phyloP scores from a whole-genome alignment of 2,113 vertebrate species.

The Nyctereutes procyonoides region DNA sequence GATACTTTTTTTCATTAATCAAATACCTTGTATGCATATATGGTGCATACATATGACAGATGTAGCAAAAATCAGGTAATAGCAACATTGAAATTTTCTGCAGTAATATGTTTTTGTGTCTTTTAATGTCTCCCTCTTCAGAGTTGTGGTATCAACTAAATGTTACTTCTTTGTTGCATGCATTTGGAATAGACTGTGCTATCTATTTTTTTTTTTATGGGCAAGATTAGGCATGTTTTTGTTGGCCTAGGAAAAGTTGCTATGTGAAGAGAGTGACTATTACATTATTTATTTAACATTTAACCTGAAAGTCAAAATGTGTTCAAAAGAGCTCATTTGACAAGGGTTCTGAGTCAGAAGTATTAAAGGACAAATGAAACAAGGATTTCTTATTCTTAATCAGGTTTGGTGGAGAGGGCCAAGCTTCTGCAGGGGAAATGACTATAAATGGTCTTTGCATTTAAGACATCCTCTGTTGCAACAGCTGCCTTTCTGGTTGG shows the following conservation, averaged over 20 bases:
- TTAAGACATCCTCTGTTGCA: slow-evolving; percentile 25
- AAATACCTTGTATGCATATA: background rate
- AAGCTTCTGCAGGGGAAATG: background rate
- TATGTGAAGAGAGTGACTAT: slow-evolving; percentile 75
- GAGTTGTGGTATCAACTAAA: slow-evolving; percentile 45
- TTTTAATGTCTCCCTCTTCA: slow-evolving; percentile 33
- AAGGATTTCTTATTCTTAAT: slow-evolving; percentile 31
- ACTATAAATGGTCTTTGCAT: background rate
- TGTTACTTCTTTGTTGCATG: slow-evolving; percentile 25
- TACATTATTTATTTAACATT: slow-evolving; percentile 80
- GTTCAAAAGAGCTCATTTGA: slow-evolving; percentile 66
- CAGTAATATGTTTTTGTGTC: background rate
- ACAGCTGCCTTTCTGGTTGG: slow-evolving; percentile 16
- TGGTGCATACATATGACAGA: background rate
- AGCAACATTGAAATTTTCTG: slow-evolving; percentile 4
- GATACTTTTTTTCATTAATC: background rate
- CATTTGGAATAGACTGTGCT: slow-evolving; percentile 63
- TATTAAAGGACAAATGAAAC: slow-evolving; percentile 50
- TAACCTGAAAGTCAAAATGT: slow-evolving; percentile 67
- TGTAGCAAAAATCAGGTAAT: background rate
- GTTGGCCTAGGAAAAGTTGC: slow-evolving; percentile 77
- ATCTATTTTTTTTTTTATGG: slow-evolving; percentile 81
- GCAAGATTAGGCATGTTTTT: slow-evolving; percentile 70
- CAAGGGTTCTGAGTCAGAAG: slow-evolving; percentile 52
- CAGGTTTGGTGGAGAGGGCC: slow-evolving; percentile 10